phyloP scores from a whole-genome alignment of 2,797 vertebrate genomes.

The Periparus ater region DNA sequence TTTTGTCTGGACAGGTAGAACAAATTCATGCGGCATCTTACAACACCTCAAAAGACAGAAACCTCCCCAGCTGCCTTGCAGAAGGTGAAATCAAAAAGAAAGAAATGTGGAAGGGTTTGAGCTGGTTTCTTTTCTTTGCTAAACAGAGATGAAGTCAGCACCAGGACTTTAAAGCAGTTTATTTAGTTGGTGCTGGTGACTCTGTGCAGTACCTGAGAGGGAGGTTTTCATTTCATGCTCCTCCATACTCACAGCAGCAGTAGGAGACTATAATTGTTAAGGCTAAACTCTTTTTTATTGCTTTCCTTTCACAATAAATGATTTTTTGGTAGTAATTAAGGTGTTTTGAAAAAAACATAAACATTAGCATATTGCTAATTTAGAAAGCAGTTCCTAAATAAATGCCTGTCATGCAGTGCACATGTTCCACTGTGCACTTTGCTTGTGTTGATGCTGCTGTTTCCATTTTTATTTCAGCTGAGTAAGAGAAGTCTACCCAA shows the following conservation, averaged over 20 bases:
- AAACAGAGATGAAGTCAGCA: not conserved
- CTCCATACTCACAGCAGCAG: not conserved
- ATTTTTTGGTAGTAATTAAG: not conserved
- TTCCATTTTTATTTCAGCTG: constrained; percentile 39
- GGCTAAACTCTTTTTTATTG: not conserved
- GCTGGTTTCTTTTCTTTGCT: not conserved
- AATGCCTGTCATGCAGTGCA: not conserved
- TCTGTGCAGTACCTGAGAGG: no score
- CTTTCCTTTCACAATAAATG: not conserved
- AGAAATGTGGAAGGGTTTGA: not conserved
- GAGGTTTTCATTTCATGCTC: not conserved
- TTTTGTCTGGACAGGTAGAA: not conserved
- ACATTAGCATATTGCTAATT: not conserved
- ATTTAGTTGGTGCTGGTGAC: not conserved
- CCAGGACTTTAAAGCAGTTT: not conserved
- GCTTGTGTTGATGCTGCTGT: not conserved
- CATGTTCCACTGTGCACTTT: not conserved
- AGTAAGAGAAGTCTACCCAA: not conserved
- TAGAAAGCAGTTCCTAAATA: not conserved
- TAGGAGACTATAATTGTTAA: not conserved
- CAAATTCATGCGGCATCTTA: not conserved
- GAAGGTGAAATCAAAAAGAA: not conserved
- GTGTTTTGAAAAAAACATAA: not conserved
- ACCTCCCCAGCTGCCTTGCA: not conserved
- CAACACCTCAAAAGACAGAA: not conserved